Evolutionary conservation across 1,140 invertebrate genomes (phyloP).

Genomic region (Hormaphis cornu): DNA sequence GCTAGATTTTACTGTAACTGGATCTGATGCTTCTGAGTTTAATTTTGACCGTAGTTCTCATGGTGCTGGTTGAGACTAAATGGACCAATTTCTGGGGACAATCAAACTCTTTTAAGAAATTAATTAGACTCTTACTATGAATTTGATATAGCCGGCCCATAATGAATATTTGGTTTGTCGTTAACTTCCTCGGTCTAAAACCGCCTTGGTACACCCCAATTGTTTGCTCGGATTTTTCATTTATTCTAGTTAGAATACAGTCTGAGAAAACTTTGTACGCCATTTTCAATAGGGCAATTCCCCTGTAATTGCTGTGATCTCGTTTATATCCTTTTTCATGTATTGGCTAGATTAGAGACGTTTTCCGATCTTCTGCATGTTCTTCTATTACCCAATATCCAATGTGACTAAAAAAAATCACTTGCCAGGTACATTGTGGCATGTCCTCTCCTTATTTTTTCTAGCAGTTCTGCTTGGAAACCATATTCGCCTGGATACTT

Average conservation of each 20-base stretch:
- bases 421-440: not conserved
- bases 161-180: constrained; percentile 34
- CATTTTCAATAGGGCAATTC: constrained; percentile 35
- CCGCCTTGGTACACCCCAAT: constrained; percentile 27
- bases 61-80: not conserved
- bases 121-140: not conserved
- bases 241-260: constrained; percentile 17
- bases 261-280: constrained; percentile 35
- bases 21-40: not conserved
- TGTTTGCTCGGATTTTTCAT: constrained; percentile 13
- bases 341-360: constrained; percentile 36
- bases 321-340: constrained; percentile 38
- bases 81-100: not conserved
- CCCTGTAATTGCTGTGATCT: constrained; percentile 38
- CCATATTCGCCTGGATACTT: constrained; percentile 36
- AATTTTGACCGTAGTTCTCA: not conserved
- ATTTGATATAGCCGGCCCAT: too few species aligned
- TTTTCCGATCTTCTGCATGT: constrained; percentile 36
- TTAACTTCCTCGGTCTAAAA: constrained; percentile 24
- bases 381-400: constrained; percentile 33
- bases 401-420: too few species aligned
- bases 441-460: constrained; percentile 31
- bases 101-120: constrained; percentile 7
- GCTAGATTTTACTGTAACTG: not conserved
- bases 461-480: constrained; percentile 36